phyloP scores from a whole-genome alignment of 1,140 invertebrate genomes.

The Camponotus pennsylvanicus region DNA sequence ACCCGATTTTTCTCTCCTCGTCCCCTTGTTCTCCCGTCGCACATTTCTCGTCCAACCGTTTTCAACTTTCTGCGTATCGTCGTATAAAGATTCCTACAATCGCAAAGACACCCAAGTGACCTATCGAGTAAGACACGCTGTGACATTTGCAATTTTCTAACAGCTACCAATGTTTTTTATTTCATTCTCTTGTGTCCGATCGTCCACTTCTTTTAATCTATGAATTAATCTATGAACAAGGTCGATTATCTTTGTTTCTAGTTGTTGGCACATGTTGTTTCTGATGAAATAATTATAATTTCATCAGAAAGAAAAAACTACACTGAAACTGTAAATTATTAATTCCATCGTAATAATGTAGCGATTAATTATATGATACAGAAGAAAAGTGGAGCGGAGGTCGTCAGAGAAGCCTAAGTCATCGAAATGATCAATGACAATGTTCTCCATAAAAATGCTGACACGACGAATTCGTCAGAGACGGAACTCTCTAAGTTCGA shows the following conservation, averaged over 20 bases:
- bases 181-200: background rate
- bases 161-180: conserved; percentile 3
- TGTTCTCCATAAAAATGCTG: conserved; percentile 6
- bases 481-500: conserved; percentile 23
- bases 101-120: conserved; percentile 30
- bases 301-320: too few species aligned
- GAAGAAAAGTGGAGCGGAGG: too few species aligned
- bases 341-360: too few species aligned
- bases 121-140: conserved; percentile 31
- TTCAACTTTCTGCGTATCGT: background rate
- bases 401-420: too few species aligned
- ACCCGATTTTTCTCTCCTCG: background rate
- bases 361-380: too few species aligned
- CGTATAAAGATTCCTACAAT: background rate
- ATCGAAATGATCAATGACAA: too few species aligned
- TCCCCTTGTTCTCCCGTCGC: background rate
- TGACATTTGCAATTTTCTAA: conserved; percentile 36
- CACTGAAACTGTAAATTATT: too few species aligned
- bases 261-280: background rate
- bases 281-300: too few species aligned
- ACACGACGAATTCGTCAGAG: background rate
- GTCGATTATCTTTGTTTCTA: background rate
- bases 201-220: background rate
- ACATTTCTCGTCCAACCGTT: conserved; percentile 1
- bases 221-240: background rate